A percentile compares a stretch with the other conserved stretches of the same genome.
phyloP scores from a whole-genome alignment of 2,113 vertebrate species.

The Syngnathus scovelli region DNA sequence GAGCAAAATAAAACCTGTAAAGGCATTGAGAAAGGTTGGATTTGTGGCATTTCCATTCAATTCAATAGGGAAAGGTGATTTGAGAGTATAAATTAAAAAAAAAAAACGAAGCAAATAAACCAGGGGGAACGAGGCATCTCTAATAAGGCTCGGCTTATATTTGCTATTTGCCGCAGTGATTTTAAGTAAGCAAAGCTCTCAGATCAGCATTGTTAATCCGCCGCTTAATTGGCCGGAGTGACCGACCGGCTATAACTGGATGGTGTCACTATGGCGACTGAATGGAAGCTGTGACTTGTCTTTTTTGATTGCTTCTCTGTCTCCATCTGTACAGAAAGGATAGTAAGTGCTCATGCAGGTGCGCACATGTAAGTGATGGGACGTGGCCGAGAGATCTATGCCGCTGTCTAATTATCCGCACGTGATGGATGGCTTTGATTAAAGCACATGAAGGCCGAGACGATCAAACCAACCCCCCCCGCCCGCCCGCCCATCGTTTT shows the following conservation, averaged over 20 bases:
- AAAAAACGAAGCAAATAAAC: no score
- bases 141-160: not conserved
- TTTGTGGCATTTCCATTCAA: no score
- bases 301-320: not conserved
- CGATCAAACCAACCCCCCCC: conserved; percentile 11
- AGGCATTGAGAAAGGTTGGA: no score
- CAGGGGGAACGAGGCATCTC: no score
- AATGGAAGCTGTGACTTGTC: not conserved
- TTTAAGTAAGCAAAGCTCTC: not conserved
- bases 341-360: conserved; percentile 7
- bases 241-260: not conserved
- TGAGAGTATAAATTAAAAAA: no score
- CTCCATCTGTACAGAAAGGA: conserved; percentile 10
- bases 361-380: conserved; percentile 29
- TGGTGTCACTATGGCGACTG: not conserved
- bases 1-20: no score
- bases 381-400: conserved; percentile 48
- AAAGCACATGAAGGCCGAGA: conserved; percentile 53
- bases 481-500: not conserved
- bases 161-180: not conserved
- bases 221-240: not conserved
- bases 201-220: not conserved
- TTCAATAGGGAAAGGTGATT: no score
- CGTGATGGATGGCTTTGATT: conserved; percentile 68
- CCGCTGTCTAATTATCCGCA: conserved; percentile 62